Evolutionary conservation across 2,113 vertebrate genomes (phyloP), one percentile per base, ranked within the genome.

Genomic region (Psophia crepitans): DNA sequence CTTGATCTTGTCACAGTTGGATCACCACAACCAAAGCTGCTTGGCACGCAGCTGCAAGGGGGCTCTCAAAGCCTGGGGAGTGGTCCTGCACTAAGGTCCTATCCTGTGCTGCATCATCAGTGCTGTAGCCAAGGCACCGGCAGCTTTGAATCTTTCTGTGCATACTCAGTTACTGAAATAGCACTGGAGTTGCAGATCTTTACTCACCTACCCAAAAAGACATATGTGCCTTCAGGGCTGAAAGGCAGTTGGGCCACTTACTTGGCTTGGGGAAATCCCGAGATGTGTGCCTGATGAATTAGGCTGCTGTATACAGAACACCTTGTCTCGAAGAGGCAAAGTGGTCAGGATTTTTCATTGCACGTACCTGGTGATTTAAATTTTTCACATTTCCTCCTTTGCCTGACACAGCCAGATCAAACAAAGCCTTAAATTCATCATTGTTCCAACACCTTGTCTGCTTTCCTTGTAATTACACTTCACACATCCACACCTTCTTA

Each of bases 401-500:
- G 74, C 84, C 87, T 86, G 48, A 56, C 56, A 41, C 70, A 51
- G 81, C 70, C 84, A 91, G 84, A 75, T 92, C 78, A 96, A 95
- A 89, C 61, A 87, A 61, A 85, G 61, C 74, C 81, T 89, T 92
- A 87, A 91, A 93, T 93, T 94, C 85, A 87, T 94, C 69, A 33
- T 75, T 66, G 80, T 90, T 80, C 82, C 46, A 54, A 7, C 24
- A 19, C 85, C 84, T 80, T n/a, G 74, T 84, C 93, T 96, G 64
- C 81, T 92, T 11, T 82, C 76, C 89, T 84, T 93, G 91, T 94
- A 95, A 97, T 96, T 96, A 87, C 30, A 63, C 65, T 89, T 89
- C 60, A 61, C 66, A 32, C 79, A 84, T 89, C 69, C 87, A 87
- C 90, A 75, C 85, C 92, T 91, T 61, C 87, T 68, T 77, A 88